Evolutionary conservation across 2,113 vertebrate species (phyloP).

Genomic region (Synodontis membranacea): DNA sequence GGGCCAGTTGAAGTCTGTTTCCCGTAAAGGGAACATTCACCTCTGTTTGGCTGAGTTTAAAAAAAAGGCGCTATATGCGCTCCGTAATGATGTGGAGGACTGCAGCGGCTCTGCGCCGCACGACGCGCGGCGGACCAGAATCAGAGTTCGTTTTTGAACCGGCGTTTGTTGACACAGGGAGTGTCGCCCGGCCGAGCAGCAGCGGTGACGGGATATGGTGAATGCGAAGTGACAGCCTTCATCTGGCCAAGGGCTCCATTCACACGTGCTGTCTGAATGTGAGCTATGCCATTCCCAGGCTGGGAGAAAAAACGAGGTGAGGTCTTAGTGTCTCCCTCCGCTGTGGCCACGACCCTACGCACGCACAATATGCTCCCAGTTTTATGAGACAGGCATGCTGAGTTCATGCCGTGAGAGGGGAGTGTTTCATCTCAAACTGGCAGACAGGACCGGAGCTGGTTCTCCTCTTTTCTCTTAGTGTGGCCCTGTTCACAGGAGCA

Average conservation of each 20-base stretch:
- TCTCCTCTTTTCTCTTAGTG: constrained; percentile 67
- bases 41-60: background rate
- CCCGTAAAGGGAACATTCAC: background rate
- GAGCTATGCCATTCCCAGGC: constrained; percentile 28
- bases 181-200: constrained; percentile 70
- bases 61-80: background rate
- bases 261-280: constrained; percentile 32
- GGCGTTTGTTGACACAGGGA: constrained; percentile 75
- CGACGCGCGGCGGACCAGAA: constrained; percentile 62
- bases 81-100: background rate
- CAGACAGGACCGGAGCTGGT: constrained; percentile 61
- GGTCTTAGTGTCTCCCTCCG: constrained; percentile 38
- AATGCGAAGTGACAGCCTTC: constrained; percentile 29
- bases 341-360: constrained; percentile 51
- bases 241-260: constrained; percentile 36
- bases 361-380: constrained; percentile 53
- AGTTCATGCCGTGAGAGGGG: constrained; percentile 61
- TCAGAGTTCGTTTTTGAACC: constrained; percentile 72
- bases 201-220: constrained; percentile 63
- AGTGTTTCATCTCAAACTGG: constrained; percentile 72
- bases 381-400: constrained; percentile 56
- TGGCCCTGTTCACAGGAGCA: constrained; percentile 69
- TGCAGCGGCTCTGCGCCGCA: constrained; percentile 3
- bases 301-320: constrained; percentile 30
- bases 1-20: background rate